Percentiles rank a stretch among this genome's conserved stretches.
Evolutionary conservation across 2,888 invertebrate species (phyloP).

Genomic region (Margaritifera margaritifera): DNA sequence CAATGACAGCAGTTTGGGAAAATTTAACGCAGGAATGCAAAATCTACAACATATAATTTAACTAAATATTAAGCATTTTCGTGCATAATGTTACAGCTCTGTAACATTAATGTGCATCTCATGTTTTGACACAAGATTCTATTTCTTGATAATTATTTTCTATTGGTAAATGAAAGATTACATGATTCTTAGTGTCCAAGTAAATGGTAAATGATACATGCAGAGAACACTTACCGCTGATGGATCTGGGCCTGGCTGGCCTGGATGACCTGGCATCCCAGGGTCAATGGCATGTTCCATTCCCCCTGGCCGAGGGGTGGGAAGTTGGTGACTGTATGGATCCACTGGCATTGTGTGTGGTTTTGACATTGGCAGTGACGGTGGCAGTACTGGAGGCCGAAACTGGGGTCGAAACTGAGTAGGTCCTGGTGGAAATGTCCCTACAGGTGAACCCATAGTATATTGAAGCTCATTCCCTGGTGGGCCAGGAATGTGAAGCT

Average conservation of each 20-base stretch:
- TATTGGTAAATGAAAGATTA: neutral
- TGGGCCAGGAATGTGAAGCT: slow-evolving; percentile 1
- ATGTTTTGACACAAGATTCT: too few species aligned
- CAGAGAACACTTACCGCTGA: slow-evolving; percentile 40
- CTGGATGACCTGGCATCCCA: slow-evolving; percentile 26
- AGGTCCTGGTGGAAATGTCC: neutral
- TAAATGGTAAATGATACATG: neutral
- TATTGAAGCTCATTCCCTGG: neutral
- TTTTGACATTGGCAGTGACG: slow-evolving; percentile 15
- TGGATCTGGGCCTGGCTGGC: slow-evolving; percentile 34
- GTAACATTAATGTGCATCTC: too few species aligned
- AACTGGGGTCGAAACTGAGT: slow-evolving; percentile 35
- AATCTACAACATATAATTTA: too few species aligned
- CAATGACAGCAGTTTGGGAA: too few species aligned
- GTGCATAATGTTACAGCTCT: too few species aligned
- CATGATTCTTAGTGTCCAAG: neutral
- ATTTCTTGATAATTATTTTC: too few species aligned
- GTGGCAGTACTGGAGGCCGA: slow-evolving; percentile 27
- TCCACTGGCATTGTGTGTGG: slow-evolving; percentile 20
- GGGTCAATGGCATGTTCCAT: slow-evolving; percentile 40
- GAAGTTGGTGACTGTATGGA: slow-evolving; percentile 25
- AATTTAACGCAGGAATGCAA: too few species aligned
- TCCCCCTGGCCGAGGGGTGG: slow-evolving; percentile 37
- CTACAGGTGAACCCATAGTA: neutral
- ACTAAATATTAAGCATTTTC: too few species aligned